Base-by-base conservation (phyloP, 2,797 vertebrate species). In the Eidolon dupreanum region DNA sequence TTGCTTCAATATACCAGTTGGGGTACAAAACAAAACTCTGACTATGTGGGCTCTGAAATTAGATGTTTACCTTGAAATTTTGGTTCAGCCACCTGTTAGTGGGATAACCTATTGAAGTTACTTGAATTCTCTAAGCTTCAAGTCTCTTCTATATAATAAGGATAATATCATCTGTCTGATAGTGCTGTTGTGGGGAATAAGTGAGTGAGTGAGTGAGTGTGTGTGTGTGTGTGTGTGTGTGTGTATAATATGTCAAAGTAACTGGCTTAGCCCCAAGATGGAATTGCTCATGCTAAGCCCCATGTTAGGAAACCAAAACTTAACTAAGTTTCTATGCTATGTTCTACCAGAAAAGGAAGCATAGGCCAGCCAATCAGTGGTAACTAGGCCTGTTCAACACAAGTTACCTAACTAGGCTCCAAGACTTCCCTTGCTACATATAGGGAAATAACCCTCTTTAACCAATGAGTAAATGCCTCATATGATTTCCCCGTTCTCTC, bases 41-140 rank as follows among this genome's bases (percentile, higher is more conserved):
- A 73, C 19, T 6, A 36, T 41, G 3, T 59, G 36, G 41, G 20
- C 20, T 88, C 41, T 88, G 57, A 41, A 77, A 59, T 66, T 46
- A 86, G 41, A 93, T 78, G 20, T 55, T 79, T 83, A 41, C 8
- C 6, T 84, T 93, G 51, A 65, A 55, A 43, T 57, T 16, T 36
- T 59, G 11, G 4, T 46, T 87, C 8, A 12, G 36, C 26, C 7
- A 17, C 33, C 83, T 84, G 24, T n/a, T 71, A 71, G 26, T 86
- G 31, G 31, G 20, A 19, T 92, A 88, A 87, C 22, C 8, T 78
- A 1, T 53, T 22, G 5, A 92, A 73, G 46, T 93, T n/a, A 55
- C 11, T 83, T 16, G 49, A 94, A 59, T 74, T 95, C 16, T 63
- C 51, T 79, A 63, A 86, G n/a, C 12, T 93, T 88, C 20, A 93